Conservation (phyloP, 2,797 vertebrate species). For the Novumbra hubbsi region DNA sequence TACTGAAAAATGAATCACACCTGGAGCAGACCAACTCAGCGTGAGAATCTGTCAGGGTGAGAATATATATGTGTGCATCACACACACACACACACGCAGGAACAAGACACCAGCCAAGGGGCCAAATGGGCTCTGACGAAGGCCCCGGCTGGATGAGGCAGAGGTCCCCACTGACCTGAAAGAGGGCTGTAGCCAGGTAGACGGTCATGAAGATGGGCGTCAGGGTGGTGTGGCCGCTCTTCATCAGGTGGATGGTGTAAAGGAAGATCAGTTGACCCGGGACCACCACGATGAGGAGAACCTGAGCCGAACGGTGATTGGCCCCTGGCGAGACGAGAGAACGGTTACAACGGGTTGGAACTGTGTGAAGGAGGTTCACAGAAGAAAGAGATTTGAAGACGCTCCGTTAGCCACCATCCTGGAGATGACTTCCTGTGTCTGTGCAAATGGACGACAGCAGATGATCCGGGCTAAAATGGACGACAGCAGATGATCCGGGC, state of each 20-base stretch:
- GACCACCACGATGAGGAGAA: constrained; percentile 86
- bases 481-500: too few species aligned
- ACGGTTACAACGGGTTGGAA: not conserved
- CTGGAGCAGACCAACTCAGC: too few species aligned
- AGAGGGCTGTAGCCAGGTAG: constrained; percentile 86
- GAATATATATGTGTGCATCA: too few species aligned
- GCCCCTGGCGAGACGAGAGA: constrained; percentile 69
- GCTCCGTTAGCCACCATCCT: not conserved
- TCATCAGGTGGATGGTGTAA: constrained; percentile 94
- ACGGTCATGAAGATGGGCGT: constrained; percentile 88
- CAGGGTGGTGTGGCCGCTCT: constrained; percentile 91
- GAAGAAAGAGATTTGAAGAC: not conserved
- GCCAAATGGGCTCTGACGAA: not conserved
- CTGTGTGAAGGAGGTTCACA: not conserved
- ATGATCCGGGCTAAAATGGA: too few species aligned
- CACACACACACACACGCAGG: too few species aligned
- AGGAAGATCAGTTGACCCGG: constrained; percentile 94
- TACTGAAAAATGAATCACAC: too few species aligned
- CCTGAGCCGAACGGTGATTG: constrained; percentile 94
- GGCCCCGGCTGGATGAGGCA: not conserved
- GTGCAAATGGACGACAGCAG: too few species aligned
- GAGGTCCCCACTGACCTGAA: constrained; percentile 82
- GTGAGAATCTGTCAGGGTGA: too few species aligned
- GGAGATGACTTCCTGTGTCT: not conserved
- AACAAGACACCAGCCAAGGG: too few species aligned